These are phyloP conservation scores for Drosophila suzukii DNA, from an alignment of 1,140 invertebrate genomes.

Conservation along the genomic window DNA sequence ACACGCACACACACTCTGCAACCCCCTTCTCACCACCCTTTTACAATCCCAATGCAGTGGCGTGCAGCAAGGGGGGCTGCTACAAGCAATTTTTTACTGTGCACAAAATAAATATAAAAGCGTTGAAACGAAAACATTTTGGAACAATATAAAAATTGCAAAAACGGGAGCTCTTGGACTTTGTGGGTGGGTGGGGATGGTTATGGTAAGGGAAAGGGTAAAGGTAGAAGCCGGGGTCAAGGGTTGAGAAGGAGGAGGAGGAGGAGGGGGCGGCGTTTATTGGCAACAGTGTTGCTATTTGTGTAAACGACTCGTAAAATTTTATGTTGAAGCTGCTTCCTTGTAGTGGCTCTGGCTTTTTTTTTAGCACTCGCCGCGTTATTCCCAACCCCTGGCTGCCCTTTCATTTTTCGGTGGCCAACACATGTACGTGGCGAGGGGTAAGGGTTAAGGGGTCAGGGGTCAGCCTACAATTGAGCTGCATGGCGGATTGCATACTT, in stretches of 20 bases:
- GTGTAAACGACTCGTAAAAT: slow-evolving; percentile 82
- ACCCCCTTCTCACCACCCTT: background rate
- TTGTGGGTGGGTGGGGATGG: background rate
- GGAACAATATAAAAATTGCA: slow-evolving; percentile 79
- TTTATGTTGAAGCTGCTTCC: slow-evolving; percentile 69
- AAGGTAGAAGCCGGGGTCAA: slow-evolving; percentile 11
- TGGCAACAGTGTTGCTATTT: slow-evolving; percentile 82
- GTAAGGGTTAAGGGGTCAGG: background rate
- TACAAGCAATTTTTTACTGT: slow-evolving; percentile 60
- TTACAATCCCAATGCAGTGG: slow-evolving; percentile 32
- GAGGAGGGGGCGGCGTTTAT: slow-evolving; percentile 61
- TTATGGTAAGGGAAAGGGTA: background rate
- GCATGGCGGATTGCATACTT: slow-evolving; percentile 45
- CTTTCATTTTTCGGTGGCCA: background rate
- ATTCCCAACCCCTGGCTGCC: slow-evolving; percentile 1
- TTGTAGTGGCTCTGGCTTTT: slow-evolving; percentile 28
- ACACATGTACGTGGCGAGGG: slow-evolving; percentile 24
- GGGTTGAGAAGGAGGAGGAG: slow-evolving; percentile 13
- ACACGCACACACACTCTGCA: slow-evolving; percentile 33
- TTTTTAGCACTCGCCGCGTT: slow-evolving; percentile 13
- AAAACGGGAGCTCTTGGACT: slow-evolving; percentile 38
- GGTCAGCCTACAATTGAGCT: slow-evolving; percentile 51
- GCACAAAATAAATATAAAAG: slow-evolving; percentile 75
- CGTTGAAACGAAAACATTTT: slow-evolving; percentile 80
- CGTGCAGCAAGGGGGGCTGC: slow-evolving; percentile 33